phyloP scores from a whole-genome alignment of 23 tunicate genomes.

The Trididemnum miniatum region DNA sequence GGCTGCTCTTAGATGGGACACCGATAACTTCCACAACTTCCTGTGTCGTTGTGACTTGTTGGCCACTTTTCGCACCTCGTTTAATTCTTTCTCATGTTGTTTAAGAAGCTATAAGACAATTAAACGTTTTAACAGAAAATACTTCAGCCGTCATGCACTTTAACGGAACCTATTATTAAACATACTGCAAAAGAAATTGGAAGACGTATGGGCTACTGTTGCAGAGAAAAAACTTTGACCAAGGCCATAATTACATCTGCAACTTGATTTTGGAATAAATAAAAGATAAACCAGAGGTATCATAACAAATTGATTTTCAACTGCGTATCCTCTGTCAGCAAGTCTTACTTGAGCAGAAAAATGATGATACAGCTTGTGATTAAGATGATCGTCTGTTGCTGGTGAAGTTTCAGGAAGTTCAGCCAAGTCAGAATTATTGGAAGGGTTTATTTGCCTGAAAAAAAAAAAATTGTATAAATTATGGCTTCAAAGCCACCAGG shows the following conservation, averaged over 20 bases:
- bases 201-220: no score
- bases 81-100: not conserved
- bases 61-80: slow-evolving; percentile 48
- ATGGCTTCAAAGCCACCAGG: not conserved
- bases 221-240: not conserved
- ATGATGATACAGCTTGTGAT: not conserved
- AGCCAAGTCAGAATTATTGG: no score
- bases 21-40: slow-evolving; percentile 88
- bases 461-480: no score
- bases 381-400: not conserved
- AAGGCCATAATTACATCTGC: not conserved
- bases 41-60: slow-evolving; percentile 44
- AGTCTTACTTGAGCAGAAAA: not conserved
- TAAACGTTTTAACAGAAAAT: not conserved
- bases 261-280: no score
- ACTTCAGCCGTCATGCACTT: no score
- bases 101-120: not conserved
- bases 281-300: no score
- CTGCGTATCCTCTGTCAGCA: no score
- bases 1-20: slow-evolving; percentile 66
- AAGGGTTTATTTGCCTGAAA: no score
- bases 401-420: not conserved
- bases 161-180: no score
- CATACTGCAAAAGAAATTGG: no score
- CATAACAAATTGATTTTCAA: no score